Evolutionary conservation across 2,113 vertebrate species (phyloP).

Genomic region (Neopipo cinnamomea): DNA sequence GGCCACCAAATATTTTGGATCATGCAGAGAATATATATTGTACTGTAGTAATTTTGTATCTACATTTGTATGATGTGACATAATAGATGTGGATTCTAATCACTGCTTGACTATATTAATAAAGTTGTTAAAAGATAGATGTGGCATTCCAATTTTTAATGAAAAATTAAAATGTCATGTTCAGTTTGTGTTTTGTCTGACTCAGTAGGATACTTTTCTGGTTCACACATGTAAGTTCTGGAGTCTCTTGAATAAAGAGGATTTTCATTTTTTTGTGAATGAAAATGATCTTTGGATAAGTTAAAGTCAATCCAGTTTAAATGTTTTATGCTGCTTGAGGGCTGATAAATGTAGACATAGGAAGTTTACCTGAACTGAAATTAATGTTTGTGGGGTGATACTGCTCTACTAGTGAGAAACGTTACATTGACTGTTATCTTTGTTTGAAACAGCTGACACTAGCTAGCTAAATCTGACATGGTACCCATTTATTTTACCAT

Average conservation of each 20-base stretch:
- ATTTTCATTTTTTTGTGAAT: background rate
- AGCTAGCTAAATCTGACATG: background rate
- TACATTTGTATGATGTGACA: constrained; percentile 98
- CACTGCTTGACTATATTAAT: constrained; percentile 99
- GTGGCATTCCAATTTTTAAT: constrained; percentile 71
- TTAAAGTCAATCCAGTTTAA: background rate
- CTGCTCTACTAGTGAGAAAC: background rate
- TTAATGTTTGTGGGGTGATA: background rate
- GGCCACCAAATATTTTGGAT: constrained; percentile 99
- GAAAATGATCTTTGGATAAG: background rate
- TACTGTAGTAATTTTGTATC: constrained; percentile 99
- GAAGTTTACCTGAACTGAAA: background rate
- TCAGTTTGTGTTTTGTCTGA: background rate
- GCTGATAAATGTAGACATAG: background rate
- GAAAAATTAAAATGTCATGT: constrained; percentile 44
- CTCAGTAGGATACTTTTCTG: background rate
- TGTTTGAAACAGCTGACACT: background rate
- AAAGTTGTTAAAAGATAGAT: constrained; percentile 92
- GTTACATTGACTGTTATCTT: background rate
- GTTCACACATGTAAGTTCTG: background rate
- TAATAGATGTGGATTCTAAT: constrained; percentile 94
- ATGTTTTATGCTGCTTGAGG: background rate
- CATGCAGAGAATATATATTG: constrained; percentile 99
- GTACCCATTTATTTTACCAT: background rate
- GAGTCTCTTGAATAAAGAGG: background rate